Evolutionary conservation across 2,888 invertebrate genomes (phyloP).

Genomic region (Ophion slaviceki): DNA sequence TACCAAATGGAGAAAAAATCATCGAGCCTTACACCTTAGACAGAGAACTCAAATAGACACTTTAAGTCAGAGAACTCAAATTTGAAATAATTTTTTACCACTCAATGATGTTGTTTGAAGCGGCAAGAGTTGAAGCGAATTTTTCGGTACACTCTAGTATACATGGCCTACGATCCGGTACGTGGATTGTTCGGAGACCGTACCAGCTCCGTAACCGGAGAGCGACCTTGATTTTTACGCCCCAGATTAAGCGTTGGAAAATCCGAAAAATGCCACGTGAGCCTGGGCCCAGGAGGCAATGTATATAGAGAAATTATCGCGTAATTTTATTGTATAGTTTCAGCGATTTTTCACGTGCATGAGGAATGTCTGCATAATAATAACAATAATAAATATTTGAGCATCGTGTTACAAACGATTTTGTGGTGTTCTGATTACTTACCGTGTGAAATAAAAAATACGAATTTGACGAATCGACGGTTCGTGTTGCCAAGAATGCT

Average conservation of each 20-base stretch:
- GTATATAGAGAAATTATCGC: background rate
- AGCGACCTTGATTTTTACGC: background rate
- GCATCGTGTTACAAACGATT: background rate
- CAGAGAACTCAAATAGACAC: background rate
- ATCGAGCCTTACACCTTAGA: background rate
- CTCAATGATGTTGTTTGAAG: background rate
- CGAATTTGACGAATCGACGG: background rate
- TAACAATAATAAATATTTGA: background rate
- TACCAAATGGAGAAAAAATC: background rate
- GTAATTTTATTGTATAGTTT: background rate
- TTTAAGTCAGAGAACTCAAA: background rate
- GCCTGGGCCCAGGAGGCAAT: background rate
- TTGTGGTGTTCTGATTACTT: background rate
- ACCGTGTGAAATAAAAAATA: constrained; percentile 13
- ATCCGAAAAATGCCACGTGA: background rate
- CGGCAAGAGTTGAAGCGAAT: background rate
- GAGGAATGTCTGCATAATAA: constrained; percentile 21
- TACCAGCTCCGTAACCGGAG: background rate
- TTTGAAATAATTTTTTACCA: background rate
- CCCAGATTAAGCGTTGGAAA: background rate
- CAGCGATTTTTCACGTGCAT: constrained; percentile 7
- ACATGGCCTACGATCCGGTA: background rate
- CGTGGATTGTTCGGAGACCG: background rate
- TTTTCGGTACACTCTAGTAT: background rate
- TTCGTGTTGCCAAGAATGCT: background rate